A percentile compares a stretch with the other conserved stretches of the same genome.
Evolutionary conservation across 2,888 invertebrate species (phyloP).

Genomic region (Steromphala cineraria): DNA sequence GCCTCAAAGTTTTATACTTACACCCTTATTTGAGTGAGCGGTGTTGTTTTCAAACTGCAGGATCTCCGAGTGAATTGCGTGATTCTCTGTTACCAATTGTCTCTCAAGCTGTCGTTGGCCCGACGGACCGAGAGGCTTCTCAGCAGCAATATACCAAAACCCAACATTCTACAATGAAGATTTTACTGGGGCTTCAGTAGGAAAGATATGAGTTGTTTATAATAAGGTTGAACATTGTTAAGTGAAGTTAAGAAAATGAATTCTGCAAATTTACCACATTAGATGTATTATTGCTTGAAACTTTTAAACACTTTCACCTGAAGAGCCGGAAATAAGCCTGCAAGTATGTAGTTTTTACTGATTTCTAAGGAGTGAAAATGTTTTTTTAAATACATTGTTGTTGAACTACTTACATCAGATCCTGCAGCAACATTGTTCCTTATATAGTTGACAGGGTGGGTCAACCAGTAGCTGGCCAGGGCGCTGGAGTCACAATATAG

Average conservation of each 20-base stretch:
- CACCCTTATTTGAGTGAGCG: constrained; percentile 43
- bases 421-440: constrained; percentile 35
- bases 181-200: too few relatives aligned
- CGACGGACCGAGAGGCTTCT: constrained; percentile 40
- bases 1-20: constrained; percentile 28
- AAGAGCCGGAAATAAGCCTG: too few relatives aligned
- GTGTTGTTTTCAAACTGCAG: constrained; percentile 46
- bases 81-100: constrained; percentile 2
- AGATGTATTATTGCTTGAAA: too few relatives aligned
- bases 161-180: not conserved
- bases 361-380: too few relatives aligned
- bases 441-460: constrained; percentile 36
- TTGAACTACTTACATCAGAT: constrained; percentile 27
- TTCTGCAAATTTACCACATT: too few relatives aligned
- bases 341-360: too few relatives aligned
- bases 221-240: too few relatives aligned
- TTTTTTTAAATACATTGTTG: too few relatives aligned
- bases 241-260: too few relatives aligned
- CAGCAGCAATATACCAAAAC: constrained; percentile 9
- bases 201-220: too few relatives aligned
- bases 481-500: not conserved
- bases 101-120: constrained; percentile 26
- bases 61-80: constrained; percentile 37
- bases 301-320: too few relatives aligned
- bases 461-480: constrained; percentile 34